Base-by-base conservation (phyloP, 2,113 vertebrate genomes). In the Hoplias malabaricus region DNA sequence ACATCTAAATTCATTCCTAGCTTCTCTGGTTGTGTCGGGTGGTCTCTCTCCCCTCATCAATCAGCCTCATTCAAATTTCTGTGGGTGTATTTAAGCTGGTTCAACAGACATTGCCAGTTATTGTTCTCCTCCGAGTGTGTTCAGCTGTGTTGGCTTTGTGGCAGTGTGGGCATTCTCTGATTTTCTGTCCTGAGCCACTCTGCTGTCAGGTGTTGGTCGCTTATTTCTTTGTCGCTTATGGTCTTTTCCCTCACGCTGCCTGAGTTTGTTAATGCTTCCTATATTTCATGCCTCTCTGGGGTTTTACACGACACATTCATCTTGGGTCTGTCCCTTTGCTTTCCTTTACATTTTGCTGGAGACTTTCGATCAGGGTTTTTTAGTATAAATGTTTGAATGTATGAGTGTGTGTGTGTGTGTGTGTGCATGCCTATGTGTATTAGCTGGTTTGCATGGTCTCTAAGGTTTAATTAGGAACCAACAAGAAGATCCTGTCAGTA, bases 381-480 rank as follows among this genome's bases (percentile, higher is more conserved):
- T n/a, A 68, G 57, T 71, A 36, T 56, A 74, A 10, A 61, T 74
- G 75, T 70, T 33, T 79, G 43, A 57, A n/a, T n/a, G n/a, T 11
- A 4, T 25, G 21, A 57, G 50, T 67, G 5, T 43, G 16, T 69
- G n/a, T 66, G 29, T 76, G 73, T 40, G 40, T 57, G 25, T 61
- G 34, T 56, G 36, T 67, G 53, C n/a, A n/a, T n/a, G n/a, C n/a
- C n/a, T n/a, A n/a, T 65, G 48, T 65, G 27, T 36, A 9, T 27
- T 59, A 36, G 38, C 27, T 31, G 21, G 25, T 66, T 4, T 65
- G 21, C 66, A 43, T 69, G 12, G 65, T 72, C 83, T 86, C 82
- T 75, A 1, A 46, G 84, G 86, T 86, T 89, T 90, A 87, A 89
- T 89, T 87, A 88, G 85, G 82, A 82, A 61, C 46, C 70, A 72